A percentile compares a stretch with the other conserved stretches of the same genome.
Evolutionary conservation across 2,797 vertebrate species (phyloP).

Genomic region (Microhierax caerulescens): DNA sequence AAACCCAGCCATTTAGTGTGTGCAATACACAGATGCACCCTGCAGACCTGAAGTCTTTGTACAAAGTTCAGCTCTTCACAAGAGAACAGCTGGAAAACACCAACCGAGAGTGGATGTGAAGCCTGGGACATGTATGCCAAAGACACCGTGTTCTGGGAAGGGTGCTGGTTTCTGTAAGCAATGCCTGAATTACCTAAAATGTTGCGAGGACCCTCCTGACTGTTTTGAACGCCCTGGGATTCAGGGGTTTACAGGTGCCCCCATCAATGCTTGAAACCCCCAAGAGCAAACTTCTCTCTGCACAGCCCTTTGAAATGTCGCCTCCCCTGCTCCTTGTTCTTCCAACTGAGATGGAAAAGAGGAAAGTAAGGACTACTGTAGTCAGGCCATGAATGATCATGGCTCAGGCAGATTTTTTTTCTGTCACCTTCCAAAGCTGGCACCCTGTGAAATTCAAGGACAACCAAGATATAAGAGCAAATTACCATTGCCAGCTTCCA

Average conservation of each 20-base stretch:
- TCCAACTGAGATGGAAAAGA: neutral
- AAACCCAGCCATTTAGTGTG: neutral
- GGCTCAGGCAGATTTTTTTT: neutral
- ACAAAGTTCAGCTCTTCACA: neutral
- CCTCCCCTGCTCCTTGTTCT: neutral
- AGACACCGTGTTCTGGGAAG: neutral
- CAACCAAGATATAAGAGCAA: neutral
- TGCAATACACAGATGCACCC: neutral
- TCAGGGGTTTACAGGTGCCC: neutral
- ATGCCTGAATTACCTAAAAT: neutral
- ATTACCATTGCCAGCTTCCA: neutral
- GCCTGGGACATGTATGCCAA: neutral
- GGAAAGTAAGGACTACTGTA: neutral
- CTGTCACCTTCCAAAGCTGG: neutral
- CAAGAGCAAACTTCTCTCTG: neutral
- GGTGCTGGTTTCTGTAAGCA: neutral
- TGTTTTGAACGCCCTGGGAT: rapidly evolving
- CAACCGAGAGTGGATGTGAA: neutral
- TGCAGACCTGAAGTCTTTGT: neutral
- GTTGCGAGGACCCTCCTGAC: neutral
- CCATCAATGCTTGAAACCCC: neutral
- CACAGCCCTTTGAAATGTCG: neutral
- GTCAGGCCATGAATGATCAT: neutral
- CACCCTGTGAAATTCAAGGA: neutral
- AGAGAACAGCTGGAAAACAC: neutral